Conservation (phyloP, 2,797 vertebrate species). For the Esox lucius region DNA sequence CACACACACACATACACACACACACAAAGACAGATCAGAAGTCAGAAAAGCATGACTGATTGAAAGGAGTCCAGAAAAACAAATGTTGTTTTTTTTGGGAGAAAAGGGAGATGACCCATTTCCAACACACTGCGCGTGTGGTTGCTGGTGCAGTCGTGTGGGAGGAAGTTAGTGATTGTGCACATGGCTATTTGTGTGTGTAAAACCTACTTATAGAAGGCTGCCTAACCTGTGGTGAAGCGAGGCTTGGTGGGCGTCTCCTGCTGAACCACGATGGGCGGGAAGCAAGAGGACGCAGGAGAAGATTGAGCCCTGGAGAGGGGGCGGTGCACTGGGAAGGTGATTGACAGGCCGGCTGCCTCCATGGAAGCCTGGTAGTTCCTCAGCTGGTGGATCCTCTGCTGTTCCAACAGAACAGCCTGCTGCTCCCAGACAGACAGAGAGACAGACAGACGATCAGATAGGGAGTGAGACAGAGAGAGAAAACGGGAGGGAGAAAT, state of each 20-base stretch:
- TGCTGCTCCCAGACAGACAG: slow-evolving; percentile 68
- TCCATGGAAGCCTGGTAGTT: slow-evolving; percentile 90
- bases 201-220: not conserved
- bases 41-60: too few relatives aligned
- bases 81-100: too few relatives aligned
- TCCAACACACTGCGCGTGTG: not conserved
- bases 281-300: slow-evolving; percentile 90
- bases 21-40: too few relatives aligned
- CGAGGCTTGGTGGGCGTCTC: slow-evolving; percentile 88
- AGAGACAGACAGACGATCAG: not conserved
- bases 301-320: slow-evolving; percentile 95
- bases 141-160: not conserved
- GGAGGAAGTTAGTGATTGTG: not conserved
- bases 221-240: slow-evolving; percentile 89
- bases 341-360: slow-evolving; percentile 81
- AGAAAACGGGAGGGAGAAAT: not conserved
- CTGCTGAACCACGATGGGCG: slow-evolving; percentile 78
- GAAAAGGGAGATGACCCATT: not conserved
- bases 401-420: slow-evolving; percentile 85
- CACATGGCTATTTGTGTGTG: not conserved
- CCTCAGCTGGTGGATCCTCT: slow-evolving; percentile 86
- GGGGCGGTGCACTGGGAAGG: slow-evolving; percentile 82
- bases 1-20: too few relatives aligned
- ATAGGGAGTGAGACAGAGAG: not conserved
- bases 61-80: too few relatives aligned